Base-by-base conservation (phyloP, 2,113 vertebrate species). In the Epinephelus moara region DNA sequence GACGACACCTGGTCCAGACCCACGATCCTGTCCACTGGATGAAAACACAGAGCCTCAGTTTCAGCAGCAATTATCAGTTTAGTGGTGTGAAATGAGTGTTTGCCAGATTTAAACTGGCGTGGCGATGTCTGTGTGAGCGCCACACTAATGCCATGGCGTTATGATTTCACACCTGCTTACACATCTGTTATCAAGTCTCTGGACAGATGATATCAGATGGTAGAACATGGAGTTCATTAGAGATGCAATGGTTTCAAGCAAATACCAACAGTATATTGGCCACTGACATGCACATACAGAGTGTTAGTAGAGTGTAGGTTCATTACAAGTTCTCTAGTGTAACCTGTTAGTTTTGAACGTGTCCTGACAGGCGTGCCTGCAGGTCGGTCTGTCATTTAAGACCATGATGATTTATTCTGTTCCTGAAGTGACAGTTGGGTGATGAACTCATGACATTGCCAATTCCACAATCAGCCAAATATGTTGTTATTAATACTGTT, bases 1-100 rank as follows among this genome's bases (percentile, higher is more conserved):
- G 96, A 92, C 0, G 96, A 95, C 70, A 97, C 97, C 93, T 97
- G 97, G 85, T 98, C 97, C 92, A 97, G 90, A 60, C 96, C 96
- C 61, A 98, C 95, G 12, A 97, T 97, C 86, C 97, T 95, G 85
- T 98, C 97, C 95, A 98, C 97, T 98, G 84, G 17, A 55, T 4
- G 9, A n/a, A 68, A 88, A 69, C 33, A 75, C 45, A 53, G 15
- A 42, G 13, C 55, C 12, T 77, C 60, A 85, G 42, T 78, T 62
- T 86, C 21, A 60, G 47, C 70, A 75, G 49, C n/a, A 47, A 40
- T 23, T 4, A 75, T 68, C 15, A 63, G 2, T 61, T 50, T 33
- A 25, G 4, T 47, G n/a, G 45, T 64, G 50, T 17, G 66, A 63
- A 60, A 17, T 12, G 57, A 71, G 40, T 19, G 25, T 68, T 78